Evolutionary conservation across 2,797 vertebrate species (phyloP), one percentile per base, ranked within the genome.

Genomic region (Galaxias olidus): DNA sequence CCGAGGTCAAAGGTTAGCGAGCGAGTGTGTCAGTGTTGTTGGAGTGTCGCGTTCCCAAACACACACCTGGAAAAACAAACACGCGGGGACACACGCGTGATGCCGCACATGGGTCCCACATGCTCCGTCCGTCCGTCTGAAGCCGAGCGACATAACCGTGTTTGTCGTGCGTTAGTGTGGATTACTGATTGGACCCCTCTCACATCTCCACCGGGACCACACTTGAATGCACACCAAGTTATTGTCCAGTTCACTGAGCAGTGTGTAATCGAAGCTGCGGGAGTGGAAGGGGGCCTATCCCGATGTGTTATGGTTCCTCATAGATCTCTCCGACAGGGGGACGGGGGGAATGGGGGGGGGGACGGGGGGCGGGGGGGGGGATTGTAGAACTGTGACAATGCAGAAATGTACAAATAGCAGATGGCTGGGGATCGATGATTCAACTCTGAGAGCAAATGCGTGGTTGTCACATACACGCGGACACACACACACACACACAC

Each of bases 1-100:
- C 62, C 65, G 59, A 73, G 72, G 79, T 79, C 80, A 85, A 56
- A 76, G 73, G 69, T 81, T 47, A 76, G 18, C 61, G 61, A 80
- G 74, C 80, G 68, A 81, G 63, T 77, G 70, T 78, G 81, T 84
- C 68, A 41, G 57, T 0, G 42, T 15, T 43, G 52, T 10, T 42
- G 8, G 40, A 58, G 48, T 61, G 62, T 71, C 6, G 19, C 58
- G 18, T 60, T 54, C 68, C 17, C 48, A 9, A 20, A 59, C 56
- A 59, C 43, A 51, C 54, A 11, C 63, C 48, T 13, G 41, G 62
- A 61, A 18, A 55, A 17, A 7, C 48, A 59, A 12, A 69, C 13
- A 54, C n/a, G 4, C 59, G 14, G 4, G 4, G 57, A 19, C 17
- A 45, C 48, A 18, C 51, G 9, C 15, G 9, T 51, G 41, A 53